These are phyloP conservation scores for Scaptodrosophila latifasciaeformis DNA, from an alignment of 2,888 invertebrate species.

Conservation along the genomic window DNA sequence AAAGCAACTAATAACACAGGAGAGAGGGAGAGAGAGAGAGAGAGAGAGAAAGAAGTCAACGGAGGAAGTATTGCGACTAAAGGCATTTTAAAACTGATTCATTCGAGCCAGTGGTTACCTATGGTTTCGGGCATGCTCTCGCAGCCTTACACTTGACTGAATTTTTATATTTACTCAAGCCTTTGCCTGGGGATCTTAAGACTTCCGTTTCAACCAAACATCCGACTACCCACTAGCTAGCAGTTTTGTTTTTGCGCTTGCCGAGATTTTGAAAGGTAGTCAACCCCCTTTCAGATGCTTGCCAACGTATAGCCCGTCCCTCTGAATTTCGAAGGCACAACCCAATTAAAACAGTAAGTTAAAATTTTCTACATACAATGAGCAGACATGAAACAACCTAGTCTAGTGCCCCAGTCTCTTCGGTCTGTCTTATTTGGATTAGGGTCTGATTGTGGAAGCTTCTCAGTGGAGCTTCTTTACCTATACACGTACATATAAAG, in stretches of 20 bases:
- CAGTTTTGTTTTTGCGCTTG: slow-evolving; percentile 41
- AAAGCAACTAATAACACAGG: neutral
- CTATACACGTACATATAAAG: too few species aligned
- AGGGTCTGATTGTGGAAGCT: too few species aligned
- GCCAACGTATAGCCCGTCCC: too few species aligned
- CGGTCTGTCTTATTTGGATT: too few species aligned
- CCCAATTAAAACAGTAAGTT: slow-evolving; percentile 44
- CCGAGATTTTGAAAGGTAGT: slow-evolving; percentile 42
- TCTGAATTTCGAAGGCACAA: too few species aligned
- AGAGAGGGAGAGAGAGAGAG: neutral
- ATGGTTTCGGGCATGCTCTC: too few species aligned
- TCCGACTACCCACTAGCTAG: slow-evolving; percentile 2
- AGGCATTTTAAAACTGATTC: too few species aligned
- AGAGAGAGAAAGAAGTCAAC: slow-evolving; percentile 1
- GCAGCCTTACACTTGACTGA: slow-evolving; percentile 42
- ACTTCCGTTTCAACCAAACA: slow-evolving; percentile 50
- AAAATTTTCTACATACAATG: slow-evolving; percentile 21
- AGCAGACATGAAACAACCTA: slow-evolving; percentile 5
- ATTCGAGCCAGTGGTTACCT: too few species aligned
- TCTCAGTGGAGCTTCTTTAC: too few species aligned
- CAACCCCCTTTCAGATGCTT: too few species aligned
- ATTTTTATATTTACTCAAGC: slow-evolving; percentile 38
- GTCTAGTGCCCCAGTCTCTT: too few species aligned
- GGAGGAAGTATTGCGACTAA: too few species aligned
- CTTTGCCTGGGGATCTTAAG: slow-evolving; percentile 30